phyloP scores from a whole-genome alignment of 1,140 invertebrate genomes.

The Musca vetustissima region DNA sequence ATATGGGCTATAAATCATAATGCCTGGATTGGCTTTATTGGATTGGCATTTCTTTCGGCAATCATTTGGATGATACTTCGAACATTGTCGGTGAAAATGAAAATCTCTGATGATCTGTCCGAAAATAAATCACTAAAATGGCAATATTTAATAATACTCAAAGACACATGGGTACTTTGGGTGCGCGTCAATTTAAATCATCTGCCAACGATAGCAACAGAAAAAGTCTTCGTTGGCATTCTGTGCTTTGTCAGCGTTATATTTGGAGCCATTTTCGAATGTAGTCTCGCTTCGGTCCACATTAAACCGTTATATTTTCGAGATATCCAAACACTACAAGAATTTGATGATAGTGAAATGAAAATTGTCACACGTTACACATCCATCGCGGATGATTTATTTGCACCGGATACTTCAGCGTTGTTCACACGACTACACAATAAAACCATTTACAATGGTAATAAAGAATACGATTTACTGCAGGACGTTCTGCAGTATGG shows the following conservation, averaged over 20 bases:
- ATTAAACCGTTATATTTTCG: slow-evolving; percentile 54
- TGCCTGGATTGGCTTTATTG: slow-evolving; percentile 50
- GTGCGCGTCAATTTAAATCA: slow-evolving; percentile 39
- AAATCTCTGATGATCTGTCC: background rate
- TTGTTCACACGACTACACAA: slow-evolving; percentile 37
- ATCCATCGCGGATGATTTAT: slow-evolving; percentile 50
- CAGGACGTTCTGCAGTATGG: slow-evolving; percentile 37
- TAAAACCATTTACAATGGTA: slow-evolving; percentile 41
- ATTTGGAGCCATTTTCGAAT: slow-evolving; percentile 53
- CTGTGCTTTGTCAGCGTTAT: slow-evolving; percentile 53
- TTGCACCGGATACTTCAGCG: slow-evolving; percentile 41
- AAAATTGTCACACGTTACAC: slow-evolving; percentile 50
- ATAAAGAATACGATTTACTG: slow-evolving; percentile 39
- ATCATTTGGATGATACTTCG: slow-evolving; percentile 36
- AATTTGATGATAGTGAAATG: slow-evolving; percentile 48
- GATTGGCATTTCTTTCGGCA: slow-evolving; percentile 38
- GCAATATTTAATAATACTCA: slow-evolving; percentile 42
- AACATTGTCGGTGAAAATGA: background rate
- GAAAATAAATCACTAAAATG: background rate
- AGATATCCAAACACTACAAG: slow-evolving; percentile 54
- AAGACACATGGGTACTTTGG: slow-evolving; percentile 50
- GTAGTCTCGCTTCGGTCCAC: slow-evolving; percentile 53
- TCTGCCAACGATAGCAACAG: slow-evolving; percentile 40
- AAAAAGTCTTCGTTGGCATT: slow-evolving; percentile 46
- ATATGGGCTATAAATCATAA: slow-evolving; percentile 48